A percentile compares a stretch with the other conserved stretches of the same genome.
phyloP scores from a whole-genome alignment of 2,113 vertebrate genomes.

The Synodontis membranacea region DNA sequence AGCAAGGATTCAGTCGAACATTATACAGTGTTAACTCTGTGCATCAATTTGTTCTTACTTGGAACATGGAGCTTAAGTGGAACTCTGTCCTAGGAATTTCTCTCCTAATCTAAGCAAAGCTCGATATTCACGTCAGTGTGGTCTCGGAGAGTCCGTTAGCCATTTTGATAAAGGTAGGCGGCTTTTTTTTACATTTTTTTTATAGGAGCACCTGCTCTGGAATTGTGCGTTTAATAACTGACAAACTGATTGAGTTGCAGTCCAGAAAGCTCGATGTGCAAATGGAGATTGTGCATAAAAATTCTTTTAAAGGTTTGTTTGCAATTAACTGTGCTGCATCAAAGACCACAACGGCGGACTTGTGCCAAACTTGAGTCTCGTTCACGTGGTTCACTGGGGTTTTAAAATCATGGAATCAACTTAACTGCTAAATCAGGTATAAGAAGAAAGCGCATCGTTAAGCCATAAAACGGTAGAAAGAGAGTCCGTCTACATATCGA shows the following conservation, averaged over 20 bases:
- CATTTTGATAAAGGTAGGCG: background rate
- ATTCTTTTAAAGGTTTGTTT: background rate
- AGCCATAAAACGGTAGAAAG: background rate
- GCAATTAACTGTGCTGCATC: background rate
- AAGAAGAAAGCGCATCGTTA: background rate
- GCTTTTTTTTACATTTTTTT: too few relatives aligned
- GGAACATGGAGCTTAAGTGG: background rate
- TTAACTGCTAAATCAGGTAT: background rate
- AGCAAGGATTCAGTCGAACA: background rate
- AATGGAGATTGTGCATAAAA: background rate
- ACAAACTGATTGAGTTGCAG: background rate
- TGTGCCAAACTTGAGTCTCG: too few relatives aligned
- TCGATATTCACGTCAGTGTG: background rate
- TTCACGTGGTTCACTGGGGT: background rate
- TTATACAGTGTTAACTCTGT: background rate
- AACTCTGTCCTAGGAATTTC: background rate
- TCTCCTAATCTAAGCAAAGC: background rate
- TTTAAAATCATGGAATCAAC: background rate
- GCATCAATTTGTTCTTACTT: background rate
- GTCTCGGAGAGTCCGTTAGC: slow-evolving; percentile 14
- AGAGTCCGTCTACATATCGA: background rate
- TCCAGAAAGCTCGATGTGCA: background rate
- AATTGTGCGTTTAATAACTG: background rate
- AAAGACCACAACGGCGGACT: background rate
- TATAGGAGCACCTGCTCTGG: background rate